phyloP scores from a whole-genome alignment of 2,797 vertebrate species.

The Poecile montanus region DNA sequence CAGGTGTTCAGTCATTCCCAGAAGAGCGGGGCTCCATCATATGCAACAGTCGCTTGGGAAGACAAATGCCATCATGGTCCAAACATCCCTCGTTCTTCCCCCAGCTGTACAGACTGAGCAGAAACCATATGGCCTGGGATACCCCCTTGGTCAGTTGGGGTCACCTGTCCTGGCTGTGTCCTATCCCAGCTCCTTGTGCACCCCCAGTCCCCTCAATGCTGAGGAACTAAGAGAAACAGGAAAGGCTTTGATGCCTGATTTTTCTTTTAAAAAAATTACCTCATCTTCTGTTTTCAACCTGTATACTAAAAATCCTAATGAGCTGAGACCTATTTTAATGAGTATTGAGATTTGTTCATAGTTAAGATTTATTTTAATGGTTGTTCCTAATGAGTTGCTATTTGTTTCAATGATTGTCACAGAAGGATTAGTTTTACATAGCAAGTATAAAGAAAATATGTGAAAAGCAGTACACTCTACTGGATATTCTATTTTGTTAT shows the following conservation, averaged over 20 bases:
- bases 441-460: neutral
- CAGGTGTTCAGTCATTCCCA: neutral
- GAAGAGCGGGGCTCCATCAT: neutral
- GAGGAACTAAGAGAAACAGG: neutral
- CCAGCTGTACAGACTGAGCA: neutral
- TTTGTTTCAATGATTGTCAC: neutral
- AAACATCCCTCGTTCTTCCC: fast-evolving
- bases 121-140: neutral
- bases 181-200: neutral
- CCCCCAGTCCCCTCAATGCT: neutral
- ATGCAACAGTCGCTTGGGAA: neutral
- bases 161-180: neutral
- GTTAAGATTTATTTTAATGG: neutral
- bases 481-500: neutral
- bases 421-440: neutral
- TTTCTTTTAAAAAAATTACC: neutral
- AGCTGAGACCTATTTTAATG: neutral
- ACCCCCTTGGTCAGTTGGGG: neutral
- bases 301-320: neutral
- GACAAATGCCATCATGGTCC: neutral
- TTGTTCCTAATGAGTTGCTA: neutral
- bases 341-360: neutral
- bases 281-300: neutral
- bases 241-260: neutral
- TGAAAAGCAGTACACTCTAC: neutral